A percentile compares a stretch with the other conserved stretches of the same genome.
These are phyloP conservation scores for Nasonia oneida DNA, from an alignment of 2,888 invertebrate species.

Conservation along the genomic window DNA sequence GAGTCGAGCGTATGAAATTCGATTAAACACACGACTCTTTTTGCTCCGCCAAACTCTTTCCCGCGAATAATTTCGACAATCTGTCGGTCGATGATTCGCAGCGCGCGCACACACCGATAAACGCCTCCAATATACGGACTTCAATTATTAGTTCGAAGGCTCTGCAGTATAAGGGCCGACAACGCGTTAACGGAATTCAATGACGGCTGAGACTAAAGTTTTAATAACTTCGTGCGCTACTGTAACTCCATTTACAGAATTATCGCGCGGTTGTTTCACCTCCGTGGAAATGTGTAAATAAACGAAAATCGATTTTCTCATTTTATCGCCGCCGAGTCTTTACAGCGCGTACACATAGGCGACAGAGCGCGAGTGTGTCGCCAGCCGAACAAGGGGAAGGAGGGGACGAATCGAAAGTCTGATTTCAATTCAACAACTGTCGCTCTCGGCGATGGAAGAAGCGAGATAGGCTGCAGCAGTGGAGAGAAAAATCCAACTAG, in stretches of 20 bases:
- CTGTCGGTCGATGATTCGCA: background rate
- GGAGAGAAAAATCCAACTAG: slow-evolving; percentile 14
- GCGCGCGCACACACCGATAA: background rate
- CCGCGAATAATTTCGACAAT: background rate
- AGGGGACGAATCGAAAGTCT: slow-evolving; percentile 56
- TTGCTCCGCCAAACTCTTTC: background rate
- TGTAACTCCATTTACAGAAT: background rate
- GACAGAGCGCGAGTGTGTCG: background rate
- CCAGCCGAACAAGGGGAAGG: background rate
- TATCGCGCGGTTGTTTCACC: background rate
- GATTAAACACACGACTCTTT: background rate
- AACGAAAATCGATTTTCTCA: background rate
- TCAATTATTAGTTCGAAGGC: slow-evolving; percentile 44
- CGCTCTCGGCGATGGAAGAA: slow-evolving; percentile 54
- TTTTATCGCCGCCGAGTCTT: background rate
- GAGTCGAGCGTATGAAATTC: background rate
- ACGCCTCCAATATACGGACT: background rate
- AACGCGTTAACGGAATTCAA: slow-evolving; percentile 10
- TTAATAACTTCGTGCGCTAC: slow-evolving; percentile 19
- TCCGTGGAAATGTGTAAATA: background rate
- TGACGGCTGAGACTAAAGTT: slow-evolving; percentile 20
- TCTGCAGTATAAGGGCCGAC: background rate
- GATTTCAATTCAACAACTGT: slow-evolving; percentile 61
- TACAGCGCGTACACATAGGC: background rate
- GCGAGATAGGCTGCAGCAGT: slow-evolving; percentile 7